Evolutionary conservation across 2,113 vertebrate genomes (phyloP).

Genomic region (Numida meleagris): DNA sequence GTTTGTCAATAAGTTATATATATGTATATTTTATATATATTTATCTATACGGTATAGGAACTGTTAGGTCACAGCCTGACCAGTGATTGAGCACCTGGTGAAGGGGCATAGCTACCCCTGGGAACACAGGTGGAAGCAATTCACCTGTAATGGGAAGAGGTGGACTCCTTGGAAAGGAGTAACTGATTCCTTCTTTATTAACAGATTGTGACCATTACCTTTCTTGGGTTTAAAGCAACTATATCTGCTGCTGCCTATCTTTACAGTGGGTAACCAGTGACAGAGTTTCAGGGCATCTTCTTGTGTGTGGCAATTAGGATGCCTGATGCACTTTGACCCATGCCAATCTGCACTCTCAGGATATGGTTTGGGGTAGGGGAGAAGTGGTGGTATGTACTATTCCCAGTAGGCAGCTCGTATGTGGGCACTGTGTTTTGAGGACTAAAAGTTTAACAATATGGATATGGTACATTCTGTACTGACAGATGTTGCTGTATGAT

Average conservation of each 20-base stretch:
- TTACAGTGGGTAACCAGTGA: not conserved
- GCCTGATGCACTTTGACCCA: not conserved
- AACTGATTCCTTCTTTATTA: too few species aligned
- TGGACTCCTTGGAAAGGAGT: too few species aligned
- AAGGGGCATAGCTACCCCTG: too few species aligned
- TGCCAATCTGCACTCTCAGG: not conserved
- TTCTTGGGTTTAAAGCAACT: too few species aligned
- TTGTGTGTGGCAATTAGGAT: rapidly evolving
- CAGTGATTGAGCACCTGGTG: too few species aligned
- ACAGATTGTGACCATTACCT: too few species aligned
- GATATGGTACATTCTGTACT: not conserved
- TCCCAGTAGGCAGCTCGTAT: not conserved
- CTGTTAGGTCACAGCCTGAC: too few species aligned
- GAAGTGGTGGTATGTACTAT: not conserved
- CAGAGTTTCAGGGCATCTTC: not conserved
- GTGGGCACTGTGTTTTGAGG: not conserved
- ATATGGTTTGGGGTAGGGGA: not conserved
- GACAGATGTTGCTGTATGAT: not conserved
- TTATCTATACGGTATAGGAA: too few species aligned
- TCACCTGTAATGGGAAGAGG: too few species aligned
- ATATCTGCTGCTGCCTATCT: too few species aligned
- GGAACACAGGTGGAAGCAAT: too few species aligned
- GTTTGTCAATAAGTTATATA: not conserved
- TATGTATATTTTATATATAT: not conserved
- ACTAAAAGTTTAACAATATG: not conserved